phyloP scores from a whole-genome alignment of 2,888 invertebrate species.

The Cosmia trapezina region DNA sequence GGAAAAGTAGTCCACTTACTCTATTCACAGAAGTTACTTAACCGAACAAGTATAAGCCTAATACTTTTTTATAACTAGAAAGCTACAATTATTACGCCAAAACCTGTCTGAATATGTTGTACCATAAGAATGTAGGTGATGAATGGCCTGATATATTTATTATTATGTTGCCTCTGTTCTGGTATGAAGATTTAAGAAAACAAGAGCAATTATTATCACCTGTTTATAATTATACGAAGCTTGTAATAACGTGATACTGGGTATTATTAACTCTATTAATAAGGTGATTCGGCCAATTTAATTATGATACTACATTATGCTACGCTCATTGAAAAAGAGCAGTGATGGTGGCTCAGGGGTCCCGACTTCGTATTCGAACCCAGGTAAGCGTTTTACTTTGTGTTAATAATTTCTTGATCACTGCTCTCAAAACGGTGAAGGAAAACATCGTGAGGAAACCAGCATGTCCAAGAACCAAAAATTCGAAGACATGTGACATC shows the following conservation, averaged over 20 bases:
- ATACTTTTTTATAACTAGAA: constrained; percentile 55
- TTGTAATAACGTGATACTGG: not conserved
- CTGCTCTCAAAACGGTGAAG: too few relatives aligned
- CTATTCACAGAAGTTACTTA: constrained; percentile 32
- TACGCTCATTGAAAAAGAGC: not conserved
- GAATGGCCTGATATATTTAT: constrained; percentile 35
- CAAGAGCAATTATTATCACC: not conserved
- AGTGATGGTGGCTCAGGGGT: too few relatives aligned
- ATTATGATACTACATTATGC: not conserved
- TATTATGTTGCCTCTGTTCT: constrained; percentile 28
- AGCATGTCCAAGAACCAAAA: too few relatives aligned
- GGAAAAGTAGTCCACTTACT: constrained; percentile 19
- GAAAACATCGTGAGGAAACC: too few relatives aligned
- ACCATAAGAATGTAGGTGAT: constrained; percentile 39
- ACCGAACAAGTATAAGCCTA: constrained; percentile 19
- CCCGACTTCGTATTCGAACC: too few relatives aligned
- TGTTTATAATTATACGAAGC: not conserved
- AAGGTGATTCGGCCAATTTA: not conserved
- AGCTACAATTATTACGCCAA: constrained; percentile 34
- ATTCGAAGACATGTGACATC: too few relatives aligned
- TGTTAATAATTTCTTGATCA: too few relatives aligned
- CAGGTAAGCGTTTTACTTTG: too few relatives aligned
- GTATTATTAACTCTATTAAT: not conserved
- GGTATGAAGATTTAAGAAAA: constrained; percentile 12
- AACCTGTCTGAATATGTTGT: constrained; percentile 43